A percentile compares a stretch with the other conserved stretches of the same genome.
phyloP scores from a whole-genome alignment of 2,888 invertebrate genomes.

The Rhamphomyia laevipes region DNA sequence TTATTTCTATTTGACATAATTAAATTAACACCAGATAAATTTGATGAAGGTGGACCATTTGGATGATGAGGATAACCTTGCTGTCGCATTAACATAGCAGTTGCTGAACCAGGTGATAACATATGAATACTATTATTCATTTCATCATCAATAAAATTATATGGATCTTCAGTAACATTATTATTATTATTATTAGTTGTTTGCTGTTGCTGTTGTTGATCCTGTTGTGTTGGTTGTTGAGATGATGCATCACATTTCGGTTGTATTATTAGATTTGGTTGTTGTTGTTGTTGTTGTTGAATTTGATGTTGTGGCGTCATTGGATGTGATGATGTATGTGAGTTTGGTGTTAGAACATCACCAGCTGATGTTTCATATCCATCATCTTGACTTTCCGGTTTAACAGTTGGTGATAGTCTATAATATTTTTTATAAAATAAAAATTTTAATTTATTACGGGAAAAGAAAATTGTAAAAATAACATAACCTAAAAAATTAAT shows the following conservation, averaged over 20 bases:
- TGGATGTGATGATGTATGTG: conserved; percentile 29
- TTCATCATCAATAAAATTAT: conserved; percentile 77
- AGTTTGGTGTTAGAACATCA: conserved; percentile 38
- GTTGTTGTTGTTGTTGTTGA: conserved; percentile 10
- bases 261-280: conserved; percentile 8
- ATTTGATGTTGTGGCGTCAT: conserved; percentile 25
- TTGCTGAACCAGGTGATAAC: conserved; percentile 17
- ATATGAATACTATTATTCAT: conserved; percentile 22
- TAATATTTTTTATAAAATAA: background rate
- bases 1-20: background rate
- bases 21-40: background rate
- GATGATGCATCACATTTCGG: conserved; percentile 10
- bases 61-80: conserved; percentile 9
- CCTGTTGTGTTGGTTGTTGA: conserved; percentile 5
- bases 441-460: background rate
- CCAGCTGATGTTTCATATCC: conserved; percentile 79
- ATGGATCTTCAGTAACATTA: conserved; percentile 52
- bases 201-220: conserved; percentile 11
- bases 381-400: conserved; percentile 71
- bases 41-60: background rate
- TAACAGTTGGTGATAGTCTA: conserved; percentile 30
- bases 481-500: background rate
- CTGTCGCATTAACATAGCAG: conserved; percentile 9
- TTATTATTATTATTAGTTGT: conserved; percentile 4
- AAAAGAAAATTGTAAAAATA: background rate